Evolutionary conservation across 2,888 invertebrate genomes (phyloP).

Genomic region (Endomychus coccineus): DNA sequence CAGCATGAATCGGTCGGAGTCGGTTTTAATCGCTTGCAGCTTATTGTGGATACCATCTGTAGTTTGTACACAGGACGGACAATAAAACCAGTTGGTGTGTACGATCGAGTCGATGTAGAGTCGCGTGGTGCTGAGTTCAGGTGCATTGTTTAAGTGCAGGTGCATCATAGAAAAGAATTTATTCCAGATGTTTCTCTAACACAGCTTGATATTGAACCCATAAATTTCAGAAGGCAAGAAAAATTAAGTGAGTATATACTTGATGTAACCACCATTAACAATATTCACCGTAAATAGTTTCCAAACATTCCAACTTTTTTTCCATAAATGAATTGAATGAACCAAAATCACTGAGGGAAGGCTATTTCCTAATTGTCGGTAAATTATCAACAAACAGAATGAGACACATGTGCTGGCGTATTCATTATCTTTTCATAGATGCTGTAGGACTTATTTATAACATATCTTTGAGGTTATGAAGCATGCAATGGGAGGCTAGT

Average conservation of each 20-base stretch:
- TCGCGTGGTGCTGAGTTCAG: slow-evolving; percentile 17
- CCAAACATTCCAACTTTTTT: too few relatives aligned
- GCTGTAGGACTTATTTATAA: slow-evolving; percentile 15
- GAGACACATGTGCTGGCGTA: too few relatives aligned
- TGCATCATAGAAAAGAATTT: slow-evolving; percentile 19
- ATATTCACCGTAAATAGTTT: too few relatives aligned
- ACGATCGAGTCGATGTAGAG: slow-evolving; percentile 7
- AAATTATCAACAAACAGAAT: too few relatives aligned
- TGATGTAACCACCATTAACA: background rate
- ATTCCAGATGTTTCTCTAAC: slow-evolving; percentile 20
- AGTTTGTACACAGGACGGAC: slow-evolving; percentile 19
- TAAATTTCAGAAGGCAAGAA: slow-evolving; percentile 11
- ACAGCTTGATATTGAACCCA: slow-evolving; percentile 14
- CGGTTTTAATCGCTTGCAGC: slow-evolving; percentile 11
- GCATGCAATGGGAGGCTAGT: slow-evolving; percentile 11
- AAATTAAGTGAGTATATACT: slow-evolving; percentile 13
- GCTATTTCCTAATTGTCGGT: too few relatives aligned
- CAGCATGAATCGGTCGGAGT: slow-evolving; percentile 8
- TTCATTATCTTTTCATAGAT: too few relatives aligned
- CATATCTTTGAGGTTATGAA: slow-evolving; percentile 13
- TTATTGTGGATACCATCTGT: slow-evolving; percentile 20
- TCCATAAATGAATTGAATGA: too few relatives aligned
- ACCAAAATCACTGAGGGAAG: too few relatives aligned
- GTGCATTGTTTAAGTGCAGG: slow-evolving; percentile 26
- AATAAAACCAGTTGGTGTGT: slow-evolving; percentile 21